Conservation (phyloP, 2,797 vertebrate genomes). For the Bradypus variegatus region DNA sequence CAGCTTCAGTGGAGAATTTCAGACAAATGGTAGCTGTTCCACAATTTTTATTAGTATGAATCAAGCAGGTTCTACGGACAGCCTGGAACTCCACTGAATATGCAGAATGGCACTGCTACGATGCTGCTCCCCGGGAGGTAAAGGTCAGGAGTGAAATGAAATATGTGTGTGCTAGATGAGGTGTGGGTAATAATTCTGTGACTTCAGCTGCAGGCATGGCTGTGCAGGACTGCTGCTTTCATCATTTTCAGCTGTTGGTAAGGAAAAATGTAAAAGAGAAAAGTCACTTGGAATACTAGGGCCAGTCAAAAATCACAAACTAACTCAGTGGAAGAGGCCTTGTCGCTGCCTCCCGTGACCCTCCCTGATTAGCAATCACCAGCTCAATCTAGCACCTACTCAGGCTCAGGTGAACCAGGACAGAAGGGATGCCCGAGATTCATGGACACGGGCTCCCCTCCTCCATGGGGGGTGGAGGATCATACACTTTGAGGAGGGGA, state of each 20-base stretch:
- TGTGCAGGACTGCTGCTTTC: neutral
- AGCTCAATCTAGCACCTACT: neutral
- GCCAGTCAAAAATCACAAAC: neutral
- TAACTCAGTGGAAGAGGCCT: neutral
- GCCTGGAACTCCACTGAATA: neutral
- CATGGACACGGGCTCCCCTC: neutral
- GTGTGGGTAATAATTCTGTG: neutral
- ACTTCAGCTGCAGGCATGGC: neutral
- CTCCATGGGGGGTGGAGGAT: too few relatives aligned
- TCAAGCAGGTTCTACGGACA: neutral
- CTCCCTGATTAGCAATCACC: neutral
- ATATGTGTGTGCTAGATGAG: neutral
- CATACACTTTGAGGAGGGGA: neutral
- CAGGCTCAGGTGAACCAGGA: neutral
- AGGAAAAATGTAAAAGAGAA: neutral
- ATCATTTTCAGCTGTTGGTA: neutral
- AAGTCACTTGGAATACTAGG: neutral
- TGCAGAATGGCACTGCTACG: neutral
- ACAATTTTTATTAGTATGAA: neutral
- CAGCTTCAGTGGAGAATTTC: neutral
- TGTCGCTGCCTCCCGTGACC: neutral
- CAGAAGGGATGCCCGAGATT: neutral
- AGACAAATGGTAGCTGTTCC: neutral
- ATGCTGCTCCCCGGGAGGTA: neutral
- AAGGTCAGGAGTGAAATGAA: conserved; percentile 10